Percentiles rank a stretch among this genome's conserved stretches.
phyloP scores from a whole-genome alignment of 2,797 vertebrate genomes.

The Rallus crepitans region DNA sequence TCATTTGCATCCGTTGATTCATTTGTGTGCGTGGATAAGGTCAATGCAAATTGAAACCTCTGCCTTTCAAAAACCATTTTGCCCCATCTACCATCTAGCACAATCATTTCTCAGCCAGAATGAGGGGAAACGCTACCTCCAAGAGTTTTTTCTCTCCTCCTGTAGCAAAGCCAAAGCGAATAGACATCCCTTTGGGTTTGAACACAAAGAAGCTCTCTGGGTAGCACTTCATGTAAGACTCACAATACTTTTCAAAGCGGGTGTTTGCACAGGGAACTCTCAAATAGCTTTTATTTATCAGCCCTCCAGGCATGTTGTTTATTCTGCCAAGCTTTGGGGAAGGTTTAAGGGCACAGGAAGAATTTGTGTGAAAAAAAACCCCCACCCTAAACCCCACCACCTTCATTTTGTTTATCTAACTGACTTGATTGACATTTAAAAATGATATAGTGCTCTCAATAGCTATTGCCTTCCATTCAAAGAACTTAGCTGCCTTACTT shows the following conservation, averaged over 20 bases:
- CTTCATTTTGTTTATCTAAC: background rate
- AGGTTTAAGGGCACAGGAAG: background rate
- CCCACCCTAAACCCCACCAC: background rate
- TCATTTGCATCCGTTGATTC: background rate
- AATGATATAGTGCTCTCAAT: background rate
- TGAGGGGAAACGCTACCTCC: background rate
- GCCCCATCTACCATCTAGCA: background rate
- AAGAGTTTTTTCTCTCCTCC: background rate
- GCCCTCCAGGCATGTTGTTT: background rate
- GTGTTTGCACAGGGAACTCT: background rate
- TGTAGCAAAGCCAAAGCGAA: background rate
- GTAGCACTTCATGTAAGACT: fast-evolving
- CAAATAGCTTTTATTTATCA: background rate
- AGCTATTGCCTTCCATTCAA: background rate
- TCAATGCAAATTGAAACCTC: background rate
- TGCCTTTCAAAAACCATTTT: background rate
- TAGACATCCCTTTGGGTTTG: background rate
- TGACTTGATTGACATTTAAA: background rate
- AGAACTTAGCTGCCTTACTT: background rate
- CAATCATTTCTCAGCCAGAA: fast-evolving
- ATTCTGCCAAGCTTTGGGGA: background rate
- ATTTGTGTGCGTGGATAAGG: background rate
- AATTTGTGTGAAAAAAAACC: background rate
- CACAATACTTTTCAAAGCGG: background rate
- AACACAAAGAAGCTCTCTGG: background rate